These are phyloP conservation scores for Notolepis coatsorum DNA, from an alignment of 2,797 vertebrate species.

Conservation along the genomic window DNA sequence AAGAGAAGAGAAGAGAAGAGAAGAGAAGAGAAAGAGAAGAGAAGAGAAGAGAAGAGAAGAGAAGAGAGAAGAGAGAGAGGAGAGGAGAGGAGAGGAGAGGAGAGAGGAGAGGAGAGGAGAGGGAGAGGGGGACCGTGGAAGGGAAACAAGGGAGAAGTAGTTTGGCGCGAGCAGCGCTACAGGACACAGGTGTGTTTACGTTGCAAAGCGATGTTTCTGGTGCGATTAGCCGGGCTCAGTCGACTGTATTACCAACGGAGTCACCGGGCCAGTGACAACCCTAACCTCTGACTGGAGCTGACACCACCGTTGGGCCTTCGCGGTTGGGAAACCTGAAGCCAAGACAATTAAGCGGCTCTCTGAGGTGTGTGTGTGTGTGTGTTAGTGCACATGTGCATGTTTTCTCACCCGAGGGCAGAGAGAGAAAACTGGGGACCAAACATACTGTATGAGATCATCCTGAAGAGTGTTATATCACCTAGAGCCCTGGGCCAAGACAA, in stretches of 20 bases:
- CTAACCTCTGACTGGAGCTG: constrained; percentile 31
- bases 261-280: constrained; percentile 20
- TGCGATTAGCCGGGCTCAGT: constrained; percentile 41
- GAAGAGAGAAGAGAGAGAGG: not conserved
- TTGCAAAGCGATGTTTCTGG: constrained; percentile 43
- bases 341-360: constrained; percentile 28
- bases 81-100: not conserved
- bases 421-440: constrained; percentile 44
- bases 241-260: constrained; percentile 28
- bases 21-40: no score
- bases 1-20: not conserved
- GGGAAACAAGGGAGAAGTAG: constrained; percentile 10
- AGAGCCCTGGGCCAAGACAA: not conserved
- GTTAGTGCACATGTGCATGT: not conserved
- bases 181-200: constrained; percentile 71
- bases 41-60: no score
- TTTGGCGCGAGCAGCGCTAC: constrained; percentile 31
- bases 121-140: not conserved
- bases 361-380: constrained; percentile 16
- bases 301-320: constrained; percentile 43
- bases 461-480: constrained; percentile 54
- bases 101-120: constrained; percentile 2
- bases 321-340: constrained; percentile 29
- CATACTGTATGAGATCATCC: constrained; percentile 66
- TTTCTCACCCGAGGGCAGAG: constrained; percentile 20